Evolutionary conservation across 1,140 invertebrate genomes (phyloP), one percentile per base, ranked within the genome.

Genomic region (Chelonus insularis): DNA sequence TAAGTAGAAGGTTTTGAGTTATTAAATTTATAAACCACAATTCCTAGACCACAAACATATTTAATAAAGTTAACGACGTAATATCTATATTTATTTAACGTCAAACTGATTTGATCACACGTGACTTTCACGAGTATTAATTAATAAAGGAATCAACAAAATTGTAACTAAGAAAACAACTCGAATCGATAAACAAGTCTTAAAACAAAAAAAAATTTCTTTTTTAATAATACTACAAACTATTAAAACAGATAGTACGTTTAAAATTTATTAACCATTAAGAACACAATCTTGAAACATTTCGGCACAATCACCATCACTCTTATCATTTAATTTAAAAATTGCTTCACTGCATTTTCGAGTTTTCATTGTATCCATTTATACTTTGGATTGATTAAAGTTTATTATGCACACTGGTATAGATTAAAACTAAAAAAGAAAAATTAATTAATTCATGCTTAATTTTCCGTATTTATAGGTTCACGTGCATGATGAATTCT

Each of bases 401-500:
- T 45, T 45, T 45, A 16, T 45, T 8, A 16, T 21, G 2, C 16
- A 18, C 37, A 39, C 37, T 39, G n/a, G n/a, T 14, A 11, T 12
- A 9, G 37, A n/a, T 39, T 11, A 39, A n/a, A 39, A 3, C 5
- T 20, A 25, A 39, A 52, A 60, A 16, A 52, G 20, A 45, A 37
- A 51, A 16, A 51, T 25, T 34, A 34, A 43, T 48, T 36, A 52
- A 29, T 56, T 34, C 14, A 48, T 43, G 47, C 55, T 85, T 87
- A 93, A 74, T 89, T 89, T 76, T 93, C 92, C 5, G 90, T 91
- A 65, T 90, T 92, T 57, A 93, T 87, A 14, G 91, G 89, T 75
- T 94, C 91, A 34, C 91, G 82, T 32, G 91, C 90, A 80, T 94
- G 91, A 79, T 94, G 92, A 68, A 93, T 94, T 74, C 90, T 89